Evolutionary conservation across 64 coral and sea anemone genomes (phyloP), one percentile per base, ranked within the genome.

Genomic region (Dendronephthya gigantea): DNA sequence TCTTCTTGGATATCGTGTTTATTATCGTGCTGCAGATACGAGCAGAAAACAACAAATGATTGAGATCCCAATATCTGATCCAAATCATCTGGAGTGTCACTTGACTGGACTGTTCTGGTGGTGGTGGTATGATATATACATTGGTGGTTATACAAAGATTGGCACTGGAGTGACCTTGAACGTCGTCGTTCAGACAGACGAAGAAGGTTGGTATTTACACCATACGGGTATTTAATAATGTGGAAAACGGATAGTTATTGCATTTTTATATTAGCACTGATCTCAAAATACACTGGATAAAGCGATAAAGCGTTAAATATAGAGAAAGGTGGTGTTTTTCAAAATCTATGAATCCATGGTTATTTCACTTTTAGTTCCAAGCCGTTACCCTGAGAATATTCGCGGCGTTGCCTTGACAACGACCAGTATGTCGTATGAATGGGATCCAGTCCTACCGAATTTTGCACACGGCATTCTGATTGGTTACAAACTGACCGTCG

Each of bases 311-410:
- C n/a, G n/a, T n/a, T n/a, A n/a, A n/a, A n/a, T n/a, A n/a, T n/a
- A n/a, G n/a, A n/a, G n/a, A n/a, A 55, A 55, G 10, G 50, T 55
- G 10, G 50, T 48, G 36, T 19, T 85, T 68, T 86, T n/a, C n/a
- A n/a, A n/a, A n/a, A n/a, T n/a, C n/a, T n/a, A n/a, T n/a, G n/a
- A n/a, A n/a, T n/a, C n/a, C n/a, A n/a, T n/a, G n/a, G n/a, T n/a
- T n/a, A n/a, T n/a, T n/a, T 68, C 14, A 22, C 8, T 59, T 86
- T 17, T 22, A 86, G 84, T 39, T 59, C 55, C 84, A 19, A 86
- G 84, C 40, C 84, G 84, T 35, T 62, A 30, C 29, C 84, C 84
- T 5, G 51, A 40, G n/a, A 86, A 86, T 19, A 62, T 86, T 30
- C 25, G 15, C 28, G 84, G 34, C 32, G 4, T 33, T 15, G 50